Evolutionary conservation across 2,113 vertebrate genomes (phyloP).

Genomic region (Clarias batrachus): DNA sequence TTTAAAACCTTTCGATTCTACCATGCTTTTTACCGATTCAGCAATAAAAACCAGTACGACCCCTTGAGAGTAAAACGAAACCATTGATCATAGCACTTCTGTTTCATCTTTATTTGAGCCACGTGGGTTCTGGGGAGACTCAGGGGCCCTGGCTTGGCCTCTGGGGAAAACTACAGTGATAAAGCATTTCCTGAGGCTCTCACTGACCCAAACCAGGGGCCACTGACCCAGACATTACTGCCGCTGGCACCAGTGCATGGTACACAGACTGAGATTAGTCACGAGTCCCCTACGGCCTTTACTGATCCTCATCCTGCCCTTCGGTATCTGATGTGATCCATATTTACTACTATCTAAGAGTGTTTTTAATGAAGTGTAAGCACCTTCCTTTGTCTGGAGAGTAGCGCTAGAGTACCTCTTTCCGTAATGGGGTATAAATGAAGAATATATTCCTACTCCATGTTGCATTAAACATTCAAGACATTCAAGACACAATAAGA

Average conservation of each 20-base stretch:
- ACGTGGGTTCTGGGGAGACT: slow-evolving; percentile 26
- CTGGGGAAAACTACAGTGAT: slow-evolving; percentile 16
- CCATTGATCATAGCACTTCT: slow-evolving; percentile 10
- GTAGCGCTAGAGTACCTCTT: not conserved
- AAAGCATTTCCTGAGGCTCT: slow-evolving; percentile 37
- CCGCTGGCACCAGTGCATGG: slow-evolving; percentile 20
- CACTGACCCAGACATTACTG: slow-evolving; percentile 47
- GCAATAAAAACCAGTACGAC: not conserved
- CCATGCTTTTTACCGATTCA: not conserved
- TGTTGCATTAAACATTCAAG: not conserved
- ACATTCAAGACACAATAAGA: too few species aligned
- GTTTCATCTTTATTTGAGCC: slow-evolving; percentile 41
- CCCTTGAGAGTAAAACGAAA: not conserved
- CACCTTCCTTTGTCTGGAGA: slow-evolving; percentile 21
- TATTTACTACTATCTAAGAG: not conserved
- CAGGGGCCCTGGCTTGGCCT: slow-evolving; percentile 20
- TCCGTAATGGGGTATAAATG: slow-evolving; percentile 17
- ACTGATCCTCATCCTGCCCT: slow-evolving; percentile 31
- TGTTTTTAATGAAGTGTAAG: not conserved
- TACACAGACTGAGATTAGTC: slow-evolving; percentile 41
- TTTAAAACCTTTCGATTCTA: not conserved
- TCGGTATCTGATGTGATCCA: slow-evolving; percentile 20
- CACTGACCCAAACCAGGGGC: slow-evolving; percentile 44
- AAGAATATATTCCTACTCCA: not conserved
- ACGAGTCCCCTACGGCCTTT: slow-evolving; percentile 38